Evolutionary conservation across 2,888 invertebrate genomes (phyloP).

Genomic region (Chymomyza amoena): DNA sequence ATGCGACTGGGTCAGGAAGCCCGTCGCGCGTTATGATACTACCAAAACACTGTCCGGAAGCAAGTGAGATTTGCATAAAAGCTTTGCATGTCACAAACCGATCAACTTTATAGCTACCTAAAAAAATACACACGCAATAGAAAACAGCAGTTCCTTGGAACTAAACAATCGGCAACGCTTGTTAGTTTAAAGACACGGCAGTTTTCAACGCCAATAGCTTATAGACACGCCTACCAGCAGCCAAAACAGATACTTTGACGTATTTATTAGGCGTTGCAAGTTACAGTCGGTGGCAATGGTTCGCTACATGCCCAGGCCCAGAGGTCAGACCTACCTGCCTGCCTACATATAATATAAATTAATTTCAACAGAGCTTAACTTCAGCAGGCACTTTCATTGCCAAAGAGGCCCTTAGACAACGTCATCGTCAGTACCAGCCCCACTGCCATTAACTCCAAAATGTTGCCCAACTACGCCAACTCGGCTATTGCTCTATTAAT

Average conservation of each 20-base stretch:
- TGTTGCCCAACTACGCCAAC: slow-evolving; percentile 8
- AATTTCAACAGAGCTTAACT: slow-evolving; percentile 23
- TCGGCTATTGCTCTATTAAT: slow-evolving; percentile 45
- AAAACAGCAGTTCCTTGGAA: background rate
- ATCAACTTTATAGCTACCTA: background rate
- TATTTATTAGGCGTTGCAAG: slow-evolving; percentile 26
- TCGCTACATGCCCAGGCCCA: background rate
- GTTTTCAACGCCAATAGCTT: background rate
- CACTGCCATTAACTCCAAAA: background rate
- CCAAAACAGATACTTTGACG: background rate
- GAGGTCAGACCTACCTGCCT: background rate
- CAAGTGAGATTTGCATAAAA: slow-evolving; percentile 31
- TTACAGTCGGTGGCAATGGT: slow-evolving; percentile 3
- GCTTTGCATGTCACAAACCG: slow-evolving; percentile 4
- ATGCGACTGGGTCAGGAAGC: slow-evolving; percentile 53
- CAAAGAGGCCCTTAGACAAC: slow-evolving; percentile 46
- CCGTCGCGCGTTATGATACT: background rate
- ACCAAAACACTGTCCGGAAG: slow-evolving; percentile 45
- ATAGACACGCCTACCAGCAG: background rate
- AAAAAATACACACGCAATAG: background rate
- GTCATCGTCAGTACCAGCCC: slow-evolving; percentile 26
- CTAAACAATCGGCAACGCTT: background rate
- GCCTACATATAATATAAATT: slow-evolving; percentile 14
- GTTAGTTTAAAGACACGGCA: background rate
- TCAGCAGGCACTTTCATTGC: slow-evolving; percentile 54